phyloP scores from a whole-genome alignment of 1,140 invertebrate genomes.

The Drosophila arizonae region DNA sequence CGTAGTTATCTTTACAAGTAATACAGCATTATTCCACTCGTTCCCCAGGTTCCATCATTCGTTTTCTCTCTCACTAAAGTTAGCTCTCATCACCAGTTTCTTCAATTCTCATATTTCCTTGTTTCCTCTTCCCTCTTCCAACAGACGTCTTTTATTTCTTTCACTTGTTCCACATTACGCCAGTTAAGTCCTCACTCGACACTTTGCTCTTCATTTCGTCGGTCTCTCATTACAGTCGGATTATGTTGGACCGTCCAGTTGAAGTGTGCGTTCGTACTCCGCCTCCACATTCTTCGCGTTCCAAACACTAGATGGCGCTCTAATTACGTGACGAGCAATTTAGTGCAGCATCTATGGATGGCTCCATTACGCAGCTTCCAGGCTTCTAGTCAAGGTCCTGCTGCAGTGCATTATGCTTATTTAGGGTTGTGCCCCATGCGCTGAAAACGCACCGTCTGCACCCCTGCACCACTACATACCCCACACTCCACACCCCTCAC shows the following conservation, averaged over 20 bases:
- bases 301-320: slow-evolving; percentile 15
- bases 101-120: background rate
- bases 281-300: background rate
- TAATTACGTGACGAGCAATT: slow-evolving; percentile 39
- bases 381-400: slow-evolving; percentile 59
- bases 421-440: slow-evolving; percentile 30
- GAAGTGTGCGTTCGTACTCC: background rate
- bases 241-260: background rate
- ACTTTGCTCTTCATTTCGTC: background rate
- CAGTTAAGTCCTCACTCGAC: background rate
- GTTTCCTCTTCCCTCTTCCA: background rate
- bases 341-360: slow-evolving; percentile 22
- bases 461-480: background rate
- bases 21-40: too few species aligned
- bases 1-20: too few species aligned
- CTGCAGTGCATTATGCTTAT: slow-evolving; percentile 70
- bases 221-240: background rate
- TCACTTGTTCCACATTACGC: background rate
- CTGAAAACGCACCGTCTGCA: too few species aligned
- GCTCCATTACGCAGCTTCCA: slow-evolving; percentile 32
- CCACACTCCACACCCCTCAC: background rate
- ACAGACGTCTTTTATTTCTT: too few species aligned
- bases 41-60: too few species aligned
- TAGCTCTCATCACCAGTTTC: background rate
- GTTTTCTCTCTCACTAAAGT: too few species aligned